Percentiles rank a stretch among this genome's conserved stretches.
phyloP scores from a whole-genome alignment of 2,113 vertebrate species.

The Pontoporia blainvillei region DNA sequence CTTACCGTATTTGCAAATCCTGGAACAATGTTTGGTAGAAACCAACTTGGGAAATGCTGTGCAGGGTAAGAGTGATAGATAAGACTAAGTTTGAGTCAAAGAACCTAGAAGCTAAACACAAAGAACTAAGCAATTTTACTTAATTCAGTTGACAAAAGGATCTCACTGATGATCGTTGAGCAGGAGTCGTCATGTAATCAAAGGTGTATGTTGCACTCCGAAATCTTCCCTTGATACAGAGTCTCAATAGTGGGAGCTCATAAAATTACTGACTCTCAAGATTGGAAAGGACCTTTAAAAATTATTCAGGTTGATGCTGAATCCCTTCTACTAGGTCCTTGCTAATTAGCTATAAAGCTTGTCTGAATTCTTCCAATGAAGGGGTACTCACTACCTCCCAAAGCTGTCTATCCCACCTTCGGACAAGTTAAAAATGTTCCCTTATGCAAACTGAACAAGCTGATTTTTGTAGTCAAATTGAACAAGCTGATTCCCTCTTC shows the following conservation, averaged over 20 bases:
- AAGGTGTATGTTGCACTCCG: background rate
- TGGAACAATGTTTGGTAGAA: conserved; percentile 8
- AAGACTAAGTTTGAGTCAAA: conserved; percentile 12
- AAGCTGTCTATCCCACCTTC: background rate
- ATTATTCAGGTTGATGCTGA: background rate
- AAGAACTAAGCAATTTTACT: conserved; percentile 22
- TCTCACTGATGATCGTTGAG: background rate
- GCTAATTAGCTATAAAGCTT: background rate
- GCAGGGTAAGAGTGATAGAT: background rate
- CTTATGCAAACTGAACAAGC: background rate
- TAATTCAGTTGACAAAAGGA: conserved; percentile 15
- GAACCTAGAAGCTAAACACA: background rate
- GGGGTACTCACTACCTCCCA: background rate
- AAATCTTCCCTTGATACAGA: background rate
- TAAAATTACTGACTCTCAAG: conserved; percentile 11
- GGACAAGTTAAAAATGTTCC: background rate
- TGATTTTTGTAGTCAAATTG: background rate
- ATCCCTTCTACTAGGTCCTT: background rate
- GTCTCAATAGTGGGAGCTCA: background rate
- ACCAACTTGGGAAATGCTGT: background rate
- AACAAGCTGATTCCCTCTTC: background rate
- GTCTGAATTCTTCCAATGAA: background rate
- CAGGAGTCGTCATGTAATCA: background rate
- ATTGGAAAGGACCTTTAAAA: conserved; percentile 14
- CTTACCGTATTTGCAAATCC: background rate